phyloP scores from a whole-genome alignment of 2,888 invertebrate species.

The Cyaniris semiargus region DNA sequence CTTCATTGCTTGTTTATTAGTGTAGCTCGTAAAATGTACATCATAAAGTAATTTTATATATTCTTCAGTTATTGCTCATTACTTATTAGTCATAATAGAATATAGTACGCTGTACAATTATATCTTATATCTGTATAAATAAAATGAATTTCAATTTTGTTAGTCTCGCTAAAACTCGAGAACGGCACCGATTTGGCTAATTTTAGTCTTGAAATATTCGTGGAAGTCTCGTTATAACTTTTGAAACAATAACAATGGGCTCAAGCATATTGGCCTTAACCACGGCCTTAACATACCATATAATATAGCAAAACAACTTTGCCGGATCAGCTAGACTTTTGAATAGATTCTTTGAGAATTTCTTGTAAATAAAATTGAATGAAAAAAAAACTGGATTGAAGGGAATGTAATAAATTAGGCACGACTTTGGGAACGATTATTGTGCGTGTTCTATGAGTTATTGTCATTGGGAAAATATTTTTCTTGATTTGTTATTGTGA shows the following conservation, averaged over 20 bases:
- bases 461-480: neutral
- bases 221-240: too few relatives aligned
- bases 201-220: too few relatives aligned
- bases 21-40: neutral
- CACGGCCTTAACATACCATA: too few relatives aligned
- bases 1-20: neutral
- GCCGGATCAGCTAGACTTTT: too few relatives aligned
- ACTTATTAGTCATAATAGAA: neutral
- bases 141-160: too few relatives aligned
- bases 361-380: neutral
- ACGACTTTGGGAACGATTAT: neutral
- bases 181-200: too few relatives aligned
- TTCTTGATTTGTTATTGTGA: neutral
- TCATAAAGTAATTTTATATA: neutral
- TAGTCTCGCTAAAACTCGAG: too few relatives aligned
- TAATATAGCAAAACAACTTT: too few relatives aligned
- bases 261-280: too few relatives aligned
- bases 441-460: neutral
- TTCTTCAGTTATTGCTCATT: neutral
- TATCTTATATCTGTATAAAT: too few relatives aligned
- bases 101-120: neutral
- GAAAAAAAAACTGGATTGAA: neutral
- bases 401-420: neutral
- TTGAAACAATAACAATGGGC: too few relatives aligned
- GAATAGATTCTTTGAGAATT: neutral